Base-by-base conservation (phyloP, 2,888 invertebrate genomes). In the Ashinkailepas kermadecensis region DNA sequence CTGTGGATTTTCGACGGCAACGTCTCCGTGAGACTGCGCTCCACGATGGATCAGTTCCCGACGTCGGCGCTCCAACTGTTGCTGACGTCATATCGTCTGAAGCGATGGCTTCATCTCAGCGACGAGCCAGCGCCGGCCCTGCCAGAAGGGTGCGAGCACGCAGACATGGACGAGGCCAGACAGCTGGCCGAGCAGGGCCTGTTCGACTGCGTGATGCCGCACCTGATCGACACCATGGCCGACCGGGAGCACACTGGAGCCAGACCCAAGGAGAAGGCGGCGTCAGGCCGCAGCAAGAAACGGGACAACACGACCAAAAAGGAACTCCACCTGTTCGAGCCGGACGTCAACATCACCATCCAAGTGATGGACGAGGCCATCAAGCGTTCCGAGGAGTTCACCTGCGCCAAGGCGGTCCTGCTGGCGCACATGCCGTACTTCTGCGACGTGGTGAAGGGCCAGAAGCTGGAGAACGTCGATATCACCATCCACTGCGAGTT, bases 401-500 rank as follows among this genome's bases (percentile, higher is more conserved):
- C 92, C 81, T 97, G 97, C 86, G 92, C 95, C 0, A 94, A 96
- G 87, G 93, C 92, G 85, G 88, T 97, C 81, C 89, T 97, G 23
- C 91, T 96, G 0, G 92, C 92, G 81, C 95, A 97, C 89, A 97
- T 97, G 96, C 95, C 95, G 18, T 98, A 97, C 87, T 98, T 97
- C 88, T 95, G 95, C 15, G 94, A 95, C 86, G 94, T 95, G 13
- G 65, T 86, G 83, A 84, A 85, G 87, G 89, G 92, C 0, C 94
- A 95, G 86, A 90, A 92, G 82, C 88, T 95, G 12, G 93, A 94
- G 86, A 96, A 97, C 86, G 95, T 97, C 92, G 97, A 97, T 86
- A 97, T 98, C 85, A 96, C 96, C 0, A 97, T 98, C 0, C 97
- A 97, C 87, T 98, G 97, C 87, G 97, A 98, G 88, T 93, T 98